Base-by-base conservation (phyloP, 2,888 invertebrate genomes). In the Dorcus hopei region DNA sequence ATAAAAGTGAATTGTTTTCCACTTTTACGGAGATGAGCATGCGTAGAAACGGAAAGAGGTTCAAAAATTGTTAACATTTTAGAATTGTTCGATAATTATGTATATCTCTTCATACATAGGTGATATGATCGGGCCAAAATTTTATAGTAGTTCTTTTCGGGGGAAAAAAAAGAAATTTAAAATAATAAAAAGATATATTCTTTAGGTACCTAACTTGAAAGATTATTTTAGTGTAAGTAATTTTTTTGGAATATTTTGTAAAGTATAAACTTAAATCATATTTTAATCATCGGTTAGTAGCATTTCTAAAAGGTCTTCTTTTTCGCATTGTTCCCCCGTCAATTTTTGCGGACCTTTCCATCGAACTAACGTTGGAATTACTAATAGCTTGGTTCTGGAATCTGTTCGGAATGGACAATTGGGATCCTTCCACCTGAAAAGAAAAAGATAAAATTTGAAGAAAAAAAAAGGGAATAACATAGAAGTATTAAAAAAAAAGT, bases 341-440 rank as follows among this genome's bases (percentile, higher is more conserved):
- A 95, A 79, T 61, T 89, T 85, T 72, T 92, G 88, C 0, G 89
- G 88, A 5, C 87, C 85, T 57, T 88, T 87, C 91, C 91, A 93
- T 69, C 84, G 83, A 42, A 91, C 76, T 11, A 96, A 75, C 0
- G 95, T 95, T 1, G 96, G 95, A 45, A 96, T 83, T 51, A 90
- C 88, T 74, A 89, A 86, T 54, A 96, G 78, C 65, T 83, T 85
- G 0, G 89, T 85, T 47, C 85, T 82, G 40, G 82, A 73, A 73
- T 95, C 89, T 54, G 87, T 92, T 57, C 95, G 84, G 77, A 94
- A 96, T 1, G 89, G 87, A 73, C 91, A 91, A 9, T 87, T 85
- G 53, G 82, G 82, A 76, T 93, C 87, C 77, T 90, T 95, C 95
- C 95, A 96, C 63, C 92, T 93, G 73, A 39, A 83, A 78, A 2